A percentile compares a stretch with the other conserved stretches of the same genome.
These are phyloP conservation scores for Cephus rjabovi DNA, from an alignment of 2,888 invertebrate genomes.

Conservation along the genomic window DNA sequence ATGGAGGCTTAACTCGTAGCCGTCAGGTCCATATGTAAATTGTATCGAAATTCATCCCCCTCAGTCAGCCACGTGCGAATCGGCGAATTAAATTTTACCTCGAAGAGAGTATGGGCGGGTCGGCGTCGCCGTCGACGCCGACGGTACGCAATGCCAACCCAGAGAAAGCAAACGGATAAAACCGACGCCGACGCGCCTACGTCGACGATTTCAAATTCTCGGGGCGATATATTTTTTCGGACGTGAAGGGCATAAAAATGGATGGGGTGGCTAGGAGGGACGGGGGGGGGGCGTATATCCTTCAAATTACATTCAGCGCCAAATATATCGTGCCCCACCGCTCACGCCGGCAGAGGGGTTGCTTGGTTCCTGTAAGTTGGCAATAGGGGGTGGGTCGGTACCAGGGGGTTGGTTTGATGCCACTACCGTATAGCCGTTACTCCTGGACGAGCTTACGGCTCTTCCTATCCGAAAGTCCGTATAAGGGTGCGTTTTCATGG, in stretches of 20 bases:
- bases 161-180: neutral
- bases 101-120: neutral
- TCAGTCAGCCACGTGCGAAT: neutral
- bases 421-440: neutral
- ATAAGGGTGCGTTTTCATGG: neutral
- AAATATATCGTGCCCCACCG: constrained; percentile 35
- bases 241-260: constrained; percentile 4
- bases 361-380: neutral
- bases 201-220: constrained; percentile 7
- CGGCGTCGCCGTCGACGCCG: neutral
- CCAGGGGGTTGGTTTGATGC: neutral
- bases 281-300: constrained; percentile 10
- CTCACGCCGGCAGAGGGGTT: neutral
- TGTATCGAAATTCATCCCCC: neutral
- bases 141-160: neutral
- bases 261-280: neutral
- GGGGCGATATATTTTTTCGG: constrained; percentile 2
- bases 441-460: neutral
- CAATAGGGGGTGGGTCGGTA: neutral
- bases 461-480: neutral
- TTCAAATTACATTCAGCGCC: constrained; percentile 43
- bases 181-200: neutral
- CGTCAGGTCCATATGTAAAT: neutral
- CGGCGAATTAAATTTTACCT: neutral
- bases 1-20: constrained; percentile 1